Evolutionary conservation across 2,888 invertebrate genomes (phyloP), one percentile per base, ranked within the genome.

Genomic region (Tenthredo notha): DNA sequence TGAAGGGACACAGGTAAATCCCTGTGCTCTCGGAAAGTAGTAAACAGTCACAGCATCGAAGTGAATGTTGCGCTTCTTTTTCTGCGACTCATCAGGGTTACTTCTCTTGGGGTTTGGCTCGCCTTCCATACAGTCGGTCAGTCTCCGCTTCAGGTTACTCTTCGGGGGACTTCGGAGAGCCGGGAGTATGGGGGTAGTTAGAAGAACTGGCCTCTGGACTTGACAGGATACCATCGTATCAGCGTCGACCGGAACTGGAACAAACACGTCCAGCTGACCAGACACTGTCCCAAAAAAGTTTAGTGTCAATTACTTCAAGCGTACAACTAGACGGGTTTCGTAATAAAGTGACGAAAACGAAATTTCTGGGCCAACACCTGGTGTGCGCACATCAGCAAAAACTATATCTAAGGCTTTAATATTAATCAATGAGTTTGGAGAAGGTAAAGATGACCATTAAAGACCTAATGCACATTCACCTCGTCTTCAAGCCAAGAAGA

Each of bases 11-110:
- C 98, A 98, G 58, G 97, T 97, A 94, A 98, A 98, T 29, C 98
- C 98, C 94, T 98, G 98, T 84, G 98, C 96, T 91, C 99, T 95
- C 2, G 98, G 98, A 94, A 99, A 99, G 94, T 99, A 99, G 94
- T 96, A 99, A 12, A 99, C 98, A 29, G 98, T 98, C 0, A 99
- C 99, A 88, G 96, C 97, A 89, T 98, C 97, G 93, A 99, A 99
- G 88, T 96, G 96, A 87, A 99, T 98, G 70, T 96, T 96, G 89
- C 97, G 96, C 94, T 97, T 98, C 91, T 95, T 95, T 92, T 96
- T 97, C 91, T 96, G 50, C 6, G 94, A 94, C 88, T 94, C 94
- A 70, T 94, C 94, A 78, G 93, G 94, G 84, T 94, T 94, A 84
- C 93, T 92, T 84, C 91, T 91, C 86, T 92, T 92, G 33, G 90